A percentile compares a stretch with the other conserved stretches of the same genome.
Conservation (phyloP, 2,113 vertebrate species). For the Sterrhoptilus dennistouni region DNA sequence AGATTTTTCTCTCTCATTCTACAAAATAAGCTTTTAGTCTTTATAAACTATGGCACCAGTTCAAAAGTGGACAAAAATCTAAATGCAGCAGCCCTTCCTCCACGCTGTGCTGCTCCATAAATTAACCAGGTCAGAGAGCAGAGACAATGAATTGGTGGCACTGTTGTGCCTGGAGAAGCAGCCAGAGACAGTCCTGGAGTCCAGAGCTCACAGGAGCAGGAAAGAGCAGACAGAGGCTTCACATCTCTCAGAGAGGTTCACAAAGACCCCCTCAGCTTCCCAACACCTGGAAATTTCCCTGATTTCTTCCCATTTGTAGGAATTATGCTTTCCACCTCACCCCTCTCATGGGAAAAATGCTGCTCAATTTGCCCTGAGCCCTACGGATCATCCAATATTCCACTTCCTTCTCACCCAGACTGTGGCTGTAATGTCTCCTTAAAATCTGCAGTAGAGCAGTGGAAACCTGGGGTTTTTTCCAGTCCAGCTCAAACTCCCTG, state of each 20-base stretch:
- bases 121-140: neutral
- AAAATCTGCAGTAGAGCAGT: neutral
- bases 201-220: neutral
- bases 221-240: neutral
- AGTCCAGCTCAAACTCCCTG: neutral
- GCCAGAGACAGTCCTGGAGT: neutral
- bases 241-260: neutral
- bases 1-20: neutral
- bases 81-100: neutral
- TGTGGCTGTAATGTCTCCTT: neutral
- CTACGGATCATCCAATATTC: neutral
- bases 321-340: neutral
- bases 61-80: neutral
- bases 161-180: neutral
- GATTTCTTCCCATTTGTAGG: neutral
- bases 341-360: neutral
- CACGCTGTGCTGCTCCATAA: neutral
- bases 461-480: neutral
- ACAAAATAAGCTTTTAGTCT: neutral
- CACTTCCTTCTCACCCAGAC: neutral
- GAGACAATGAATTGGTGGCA: neutral
- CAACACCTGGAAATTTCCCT: neutral
- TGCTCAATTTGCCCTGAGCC: neutral
- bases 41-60: fast-evolving
- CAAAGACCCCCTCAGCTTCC: neutral